A percentile compares a stretch with the other conserved stretches of the same genome.
phyloP scores from a whole-genome alignment of 2,113 vertebrate species.

The Lasiurus borealis region DNA sequence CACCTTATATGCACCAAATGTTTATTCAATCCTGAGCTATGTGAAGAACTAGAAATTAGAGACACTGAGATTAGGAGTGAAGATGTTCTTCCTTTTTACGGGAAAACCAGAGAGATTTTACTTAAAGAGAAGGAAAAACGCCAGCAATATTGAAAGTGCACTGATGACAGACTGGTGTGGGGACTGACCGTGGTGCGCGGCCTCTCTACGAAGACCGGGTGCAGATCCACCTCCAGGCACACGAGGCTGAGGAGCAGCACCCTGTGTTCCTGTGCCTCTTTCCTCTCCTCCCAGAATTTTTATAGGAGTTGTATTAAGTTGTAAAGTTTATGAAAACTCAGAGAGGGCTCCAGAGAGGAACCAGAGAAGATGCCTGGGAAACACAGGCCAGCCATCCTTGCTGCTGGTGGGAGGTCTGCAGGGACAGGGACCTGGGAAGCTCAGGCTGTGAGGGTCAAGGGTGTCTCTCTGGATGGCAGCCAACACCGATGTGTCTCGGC shows the following conservation, averaged over 20 bases:
- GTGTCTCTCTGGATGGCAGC: not conserved
- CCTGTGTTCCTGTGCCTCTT: not conserved
- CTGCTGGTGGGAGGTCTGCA: not conserved
- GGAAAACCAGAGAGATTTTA: not conserved
- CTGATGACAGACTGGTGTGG: not conserved
- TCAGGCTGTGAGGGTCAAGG: not conserved
- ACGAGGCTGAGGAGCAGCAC: not conserved
- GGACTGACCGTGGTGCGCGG: not conserved
- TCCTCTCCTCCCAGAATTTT: not conserved
- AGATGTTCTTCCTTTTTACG: not conserved
- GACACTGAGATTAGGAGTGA: not conserved
- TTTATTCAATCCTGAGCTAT: not conserved
- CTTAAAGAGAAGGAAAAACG: not conserved
- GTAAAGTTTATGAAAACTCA: not conserved
- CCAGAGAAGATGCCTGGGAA: not conserved
- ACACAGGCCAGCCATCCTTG: not conserved
- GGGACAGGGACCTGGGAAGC: not conserved
- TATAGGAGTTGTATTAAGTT: not conserved
- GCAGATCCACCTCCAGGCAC: not conserved
- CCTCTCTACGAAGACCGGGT: not conserved
- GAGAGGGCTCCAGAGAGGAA: not conserved
- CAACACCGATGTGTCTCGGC: not conserved
- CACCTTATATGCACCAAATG: slow-evolving; percentile 10
- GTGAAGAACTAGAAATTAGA: not conserved
- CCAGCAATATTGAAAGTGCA: not conserved